A percentile compares a stretch with the other conserved stretches of the same genome.
These are phyloP conservation scores for Caranx melampygus DNA, from an alignment of 2,113 vertebrate species.

Conservation along the genomic window DNA sequence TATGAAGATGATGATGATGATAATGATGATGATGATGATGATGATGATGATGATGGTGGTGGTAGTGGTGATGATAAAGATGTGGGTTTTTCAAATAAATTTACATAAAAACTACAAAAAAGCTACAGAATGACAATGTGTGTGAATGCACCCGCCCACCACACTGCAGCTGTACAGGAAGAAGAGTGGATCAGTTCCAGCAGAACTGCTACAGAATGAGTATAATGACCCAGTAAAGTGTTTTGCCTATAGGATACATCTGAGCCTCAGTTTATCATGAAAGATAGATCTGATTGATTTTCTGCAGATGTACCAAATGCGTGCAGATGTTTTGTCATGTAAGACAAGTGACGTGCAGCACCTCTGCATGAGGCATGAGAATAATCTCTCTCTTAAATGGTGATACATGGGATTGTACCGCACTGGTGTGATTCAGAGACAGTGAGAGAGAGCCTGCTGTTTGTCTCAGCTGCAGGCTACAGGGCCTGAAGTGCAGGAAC, in stretches of 20 bases:
- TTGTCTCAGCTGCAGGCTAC: conserved; percentile 14
- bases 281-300: neutral
- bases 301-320: conserved; percentile 5
- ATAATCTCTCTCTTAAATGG: neutral
- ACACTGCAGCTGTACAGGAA: conserved; percentile 49
- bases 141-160: neutral
- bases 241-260: neutral
- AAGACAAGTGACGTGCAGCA: neutral
- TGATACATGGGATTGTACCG: neutral
- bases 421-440: conserved; percentile 12
- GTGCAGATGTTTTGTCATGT: neutral
- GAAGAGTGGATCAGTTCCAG: conserved; percentile 24
- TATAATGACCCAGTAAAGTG: neutral
- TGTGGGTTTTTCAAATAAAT: too few species aligned
- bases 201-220: neutral
- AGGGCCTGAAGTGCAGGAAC: conserved; percentile 34
- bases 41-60: too few species aligned
- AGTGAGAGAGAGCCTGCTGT: conserved; percentile 5
- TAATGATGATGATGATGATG: neutral
- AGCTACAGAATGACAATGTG: neutral
- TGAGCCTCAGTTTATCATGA: neutral
- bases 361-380: neutral
- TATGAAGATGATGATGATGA: conserved; percentile 9
- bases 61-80: too few species aligned
- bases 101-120: neutral